Evolutionary conservation across 2,888 invertebrate genomes (phyloP), one percentile per base, ranked within the genome.

Genomic region (Drosophila peninsularis): DNA sequence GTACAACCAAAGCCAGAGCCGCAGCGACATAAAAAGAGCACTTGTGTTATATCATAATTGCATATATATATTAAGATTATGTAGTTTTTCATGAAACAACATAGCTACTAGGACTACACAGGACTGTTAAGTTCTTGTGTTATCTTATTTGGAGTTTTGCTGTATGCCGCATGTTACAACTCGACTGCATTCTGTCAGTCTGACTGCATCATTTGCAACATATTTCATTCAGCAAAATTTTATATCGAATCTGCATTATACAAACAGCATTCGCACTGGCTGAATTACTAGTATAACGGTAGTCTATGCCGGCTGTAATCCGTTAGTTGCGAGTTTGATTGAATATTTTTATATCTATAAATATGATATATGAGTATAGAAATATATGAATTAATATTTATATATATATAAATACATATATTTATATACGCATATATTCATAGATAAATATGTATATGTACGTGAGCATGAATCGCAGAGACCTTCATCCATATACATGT

Each of bases 11-110:
- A 7, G 13, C 54, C 68, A n/a, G 14, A 37, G 52, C 56, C 56
- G 5, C 5, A 54, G 39, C 0, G 45, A 37, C 77, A 67, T 11
- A 75, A 75, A 44, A 57, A 75, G 32, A 55, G 24, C 42, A 61
- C 0, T 7, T 82, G 82, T 56, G 55, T 71, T 50, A 69, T 82
- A 63, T 73, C 67, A 65, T 82, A 82, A 76, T 39, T 72, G 30
- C 44, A 30, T 34, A 34, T 50, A 49, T 32, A 34, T 34, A 34
- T 50, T 11, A 14, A 10, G 19, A 52, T 36, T 36, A 36, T 52
- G 52, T 50, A 5, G 36, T 52, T 52, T n/a, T 24, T 21, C 19
- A 14, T 19, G 10, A 34, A 49, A 34, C 36, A 11, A 36, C 36
- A 52, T 21, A 19, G 5, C 36, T 87, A 81, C 39, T 63, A 65